phyloP scores from a whole-genome alignment of 2,888 invertebrate species.

The Dysmachus trigonus region DNA sequence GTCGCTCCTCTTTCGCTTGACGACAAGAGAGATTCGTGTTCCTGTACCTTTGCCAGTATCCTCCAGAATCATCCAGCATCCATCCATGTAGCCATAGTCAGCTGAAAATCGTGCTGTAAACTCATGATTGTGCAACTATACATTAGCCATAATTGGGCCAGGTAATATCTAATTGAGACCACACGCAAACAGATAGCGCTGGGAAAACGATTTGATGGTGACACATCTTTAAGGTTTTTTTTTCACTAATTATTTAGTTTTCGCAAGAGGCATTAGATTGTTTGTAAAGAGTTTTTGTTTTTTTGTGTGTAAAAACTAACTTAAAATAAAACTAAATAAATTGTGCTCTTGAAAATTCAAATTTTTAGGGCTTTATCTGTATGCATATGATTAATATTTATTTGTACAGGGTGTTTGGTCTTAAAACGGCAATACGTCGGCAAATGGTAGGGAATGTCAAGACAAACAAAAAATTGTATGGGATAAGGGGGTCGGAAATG shows the following conservation, averaged over 20 bases:
- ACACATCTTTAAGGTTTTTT: not conserved
- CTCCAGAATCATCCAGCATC: not conserved
- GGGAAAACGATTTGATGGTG: not conserved
- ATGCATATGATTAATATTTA: no score
- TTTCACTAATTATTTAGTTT: not conserved
- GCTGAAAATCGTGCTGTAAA: not conserved
- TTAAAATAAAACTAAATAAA: no score
- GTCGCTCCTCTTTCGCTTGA: not conserved
- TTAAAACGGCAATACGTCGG: no score
- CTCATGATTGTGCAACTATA: not conserved
- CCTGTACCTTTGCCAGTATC: not conserved
- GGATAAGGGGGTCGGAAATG: no score
- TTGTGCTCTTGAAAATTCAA: no score
- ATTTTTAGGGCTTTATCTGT: no score
- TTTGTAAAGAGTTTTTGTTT: not conserved
- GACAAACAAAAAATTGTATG: no score
- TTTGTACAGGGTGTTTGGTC: no score
- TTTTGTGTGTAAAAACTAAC: no score
- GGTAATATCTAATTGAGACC: not conserved
- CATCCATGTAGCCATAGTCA: not conserved
- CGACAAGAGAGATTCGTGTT: not conserved
- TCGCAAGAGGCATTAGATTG: not conserved
- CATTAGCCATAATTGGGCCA: not conserved
- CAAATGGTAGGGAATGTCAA: no score
- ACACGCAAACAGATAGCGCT: not conserved